Conservation (phyloP, 2,888 invertebrate species). For the Omphaloscelis lunosa region DNA sequence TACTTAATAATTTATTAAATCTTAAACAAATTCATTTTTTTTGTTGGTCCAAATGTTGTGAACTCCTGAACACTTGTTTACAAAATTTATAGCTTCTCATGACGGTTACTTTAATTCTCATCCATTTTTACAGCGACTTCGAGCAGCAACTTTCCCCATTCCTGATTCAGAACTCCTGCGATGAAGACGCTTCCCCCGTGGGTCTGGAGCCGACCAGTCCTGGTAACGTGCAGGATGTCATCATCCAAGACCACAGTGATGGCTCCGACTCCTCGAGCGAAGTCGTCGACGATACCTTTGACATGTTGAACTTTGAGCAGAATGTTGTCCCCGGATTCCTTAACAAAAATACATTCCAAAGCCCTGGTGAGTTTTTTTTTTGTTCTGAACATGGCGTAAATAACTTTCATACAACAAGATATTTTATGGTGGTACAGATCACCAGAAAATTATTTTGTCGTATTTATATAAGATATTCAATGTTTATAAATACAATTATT, state of each 20-base stretch:
- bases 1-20: no score
- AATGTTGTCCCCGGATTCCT: conserved; percentile 87
- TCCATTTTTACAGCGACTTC: conserved; percentile 81
- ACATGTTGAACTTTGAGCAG: conserved; percentile 85
- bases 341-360: conserved; percentile 87
- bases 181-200: conserved; percentile 77
- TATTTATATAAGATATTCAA: no score
- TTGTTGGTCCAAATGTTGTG: no score
- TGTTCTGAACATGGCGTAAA: no score
- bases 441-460: no score
- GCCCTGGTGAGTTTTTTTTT: conserved; percentile 69
- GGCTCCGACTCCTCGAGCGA: conserved; percentile 77
- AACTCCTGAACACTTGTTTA: no score
- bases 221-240: conserved; percentile 78
- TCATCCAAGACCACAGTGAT: conserved; percentile 81
- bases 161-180: conserved; percentile 87
- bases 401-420: neutral
- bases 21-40: no score
- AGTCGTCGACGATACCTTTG: conserved; percentile 78
- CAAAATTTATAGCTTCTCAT: no score
- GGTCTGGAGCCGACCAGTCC: conserved; percentile 80
- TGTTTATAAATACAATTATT: no score
- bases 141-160: conserved; percentile 91
- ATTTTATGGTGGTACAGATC: no score
- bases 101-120: no score